Base-by-base conservation (phyloP, 2,888 invertebrate species). In the Eristalis tenax region DNA sequence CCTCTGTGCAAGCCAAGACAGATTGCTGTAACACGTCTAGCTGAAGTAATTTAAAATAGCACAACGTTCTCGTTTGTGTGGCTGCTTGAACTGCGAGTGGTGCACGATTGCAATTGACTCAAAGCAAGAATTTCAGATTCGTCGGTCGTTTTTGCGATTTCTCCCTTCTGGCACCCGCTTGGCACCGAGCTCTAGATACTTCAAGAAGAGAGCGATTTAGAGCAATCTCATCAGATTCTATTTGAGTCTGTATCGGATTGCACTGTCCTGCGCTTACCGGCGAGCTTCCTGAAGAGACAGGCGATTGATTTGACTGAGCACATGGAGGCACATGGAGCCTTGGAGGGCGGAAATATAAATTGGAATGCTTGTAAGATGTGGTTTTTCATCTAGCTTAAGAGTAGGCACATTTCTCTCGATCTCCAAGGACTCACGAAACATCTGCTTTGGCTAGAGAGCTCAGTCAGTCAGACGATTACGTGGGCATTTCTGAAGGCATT, bases 381-480 rank as follows among this genome's bases (percentile, higher is more conserved):
- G 38, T 2, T 13, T 50, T 50, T 18, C 50, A 18, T 50, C 50
- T 18, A 18, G n/a, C 50, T 8, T 50, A 50, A 18, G 50, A 43
- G 43, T 1, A 15, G n/a, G n/a, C 43, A 43, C 38, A 28, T n/a
- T 56, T 22, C 13, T 8, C 5, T 11, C 10, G 35, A 8, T 22
- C 43, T 23, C 23, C 61, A 35, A 38, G n/a, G 1, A 5, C n/a
- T 18, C 18, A 50, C 56, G 11, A 40, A 68, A 68, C 85, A 85
- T 85, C 85, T 85, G 85, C 38, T 81, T 50, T 23, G 59, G 71
- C 81, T 74, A 38, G 77, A 23, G 26, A 4, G 35, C 32, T 50
- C 2, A 38, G 57, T 8, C 57, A 73, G 80, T 32, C 26, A 70
- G 81, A 81, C 81, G 77, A 85, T 76, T 85, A 81, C 35, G 26